These are phyloP conservation scores for Tridacna gigas DNA, from an alignment of 2,888 invertebrate species.

Conservation along the genomic window DNA sequence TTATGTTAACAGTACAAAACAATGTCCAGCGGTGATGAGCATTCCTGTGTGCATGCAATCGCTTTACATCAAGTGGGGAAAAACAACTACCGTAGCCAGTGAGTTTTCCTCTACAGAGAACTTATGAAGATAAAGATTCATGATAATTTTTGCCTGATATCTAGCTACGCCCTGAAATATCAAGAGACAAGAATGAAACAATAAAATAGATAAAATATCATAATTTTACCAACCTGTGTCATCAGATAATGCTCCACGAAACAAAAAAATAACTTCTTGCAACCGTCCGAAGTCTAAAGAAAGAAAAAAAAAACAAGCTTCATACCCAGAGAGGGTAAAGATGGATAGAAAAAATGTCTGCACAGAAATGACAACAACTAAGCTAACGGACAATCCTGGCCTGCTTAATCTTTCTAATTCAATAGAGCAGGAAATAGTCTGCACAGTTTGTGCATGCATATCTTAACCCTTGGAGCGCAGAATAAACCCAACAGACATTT, in stretches of 20 bases:
- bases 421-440: conserved; percentile 16
- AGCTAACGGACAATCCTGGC: conserved; percentile 1
- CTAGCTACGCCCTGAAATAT: too few relatives aligned
- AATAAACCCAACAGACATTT: too few relatives aligned
- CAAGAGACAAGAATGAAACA: background rate
- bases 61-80: too few relatives aligned
- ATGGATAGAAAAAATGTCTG: background rate
- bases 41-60: too few relatives aligned
- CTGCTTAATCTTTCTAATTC: conserved; percentile 15
- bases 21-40: too few relatives aligned
- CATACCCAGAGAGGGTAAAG: background rate
- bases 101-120: too few relatives aligned
- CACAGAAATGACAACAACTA: background rate
- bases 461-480: background rate
- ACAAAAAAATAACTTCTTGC: background rate
- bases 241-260: background rate
- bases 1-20: too few relatives aligned
- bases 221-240: background rate
- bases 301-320: background rate
- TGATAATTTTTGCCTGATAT: too few relatives aligned
- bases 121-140: too few relatives aligned
- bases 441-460: conserved; percentile 26
- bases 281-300: background rate
- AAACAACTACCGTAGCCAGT: too few relatives aligned
- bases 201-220: conserved; percentile 4